Evolutionary conservation across 2,113 vertebrate species (phyloP).

Genomic region (Pollachius pollachius): DNA sequence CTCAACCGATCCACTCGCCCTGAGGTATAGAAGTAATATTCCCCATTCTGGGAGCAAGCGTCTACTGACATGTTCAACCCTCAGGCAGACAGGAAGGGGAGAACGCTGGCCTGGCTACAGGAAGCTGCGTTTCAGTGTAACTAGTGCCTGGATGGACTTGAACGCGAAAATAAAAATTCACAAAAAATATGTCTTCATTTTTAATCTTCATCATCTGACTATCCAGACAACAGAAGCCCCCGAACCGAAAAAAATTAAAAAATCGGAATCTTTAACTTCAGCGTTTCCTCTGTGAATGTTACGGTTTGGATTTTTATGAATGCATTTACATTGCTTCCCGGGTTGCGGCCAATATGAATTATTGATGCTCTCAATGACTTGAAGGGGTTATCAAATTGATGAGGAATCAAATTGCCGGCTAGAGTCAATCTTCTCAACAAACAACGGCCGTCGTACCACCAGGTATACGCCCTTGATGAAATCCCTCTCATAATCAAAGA

Average conservation of each 20-base stretch:
- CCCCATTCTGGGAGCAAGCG: constrained; percentile 11
- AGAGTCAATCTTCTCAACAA: constrained; percentile 61
- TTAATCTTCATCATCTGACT: constrained; percentile 23
- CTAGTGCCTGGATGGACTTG: constrained; percentile 34
- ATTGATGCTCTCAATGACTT: constrained; percentile 57
- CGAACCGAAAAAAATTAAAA: constrained; percentile 32
- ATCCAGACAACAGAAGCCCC: constrained; percentile 35
- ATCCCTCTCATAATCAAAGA: constrained; percentile 53
- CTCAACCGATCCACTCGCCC: constrained; percentile 39
- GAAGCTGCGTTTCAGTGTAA: constrained; percentile 14
- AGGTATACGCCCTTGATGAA: constrained; percentile 71
- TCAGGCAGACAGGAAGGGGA: no score
- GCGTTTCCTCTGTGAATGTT: constrained; percentile 36
- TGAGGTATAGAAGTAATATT: constrained; percentile 43
- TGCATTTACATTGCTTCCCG: constrained; percentile 48
- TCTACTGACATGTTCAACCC: no score
- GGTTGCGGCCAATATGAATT: constrained; percentile 59
- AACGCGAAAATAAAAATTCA: constrained; percentile 22
- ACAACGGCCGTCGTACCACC: constrained; percentile 60
- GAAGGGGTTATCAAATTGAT: constrained; percentile 57
- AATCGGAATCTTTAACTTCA: constrained; percentile 48
- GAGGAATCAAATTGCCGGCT: constrained; percentile 58
- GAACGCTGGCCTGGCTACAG: constrained; percentile 7
- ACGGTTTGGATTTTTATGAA: constrained; percentile 45
- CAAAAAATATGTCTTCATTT: no score